Percentiles rank a stretch among this genome's conserved stretches.
These are phyloP conservation scores for Ladona fulva DNA, from an alignment of 1,140 invertebrate genomes.

Conservation along the genomic window DNA sequence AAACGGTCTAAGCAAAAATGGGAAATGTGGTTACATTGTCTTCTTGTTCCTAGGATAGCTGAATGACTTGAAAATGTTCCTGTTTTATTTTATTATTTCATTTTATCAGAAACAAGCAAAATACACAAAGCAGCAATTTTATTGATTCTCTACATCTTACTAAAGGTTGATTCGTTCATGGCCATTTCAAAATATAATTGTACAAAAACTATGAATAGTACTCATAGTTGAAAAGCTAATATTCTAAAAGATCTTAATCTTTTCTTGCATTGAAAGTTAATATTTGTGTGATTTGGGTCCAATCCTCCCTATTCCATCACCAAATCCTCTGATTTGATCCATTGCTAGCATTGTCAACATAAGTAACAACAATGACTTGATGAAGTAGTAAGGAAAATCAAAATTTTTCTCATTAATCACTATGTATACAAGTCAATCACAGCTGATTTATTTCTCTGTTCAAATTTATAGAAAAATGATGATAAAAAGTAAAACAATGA, in stretches of 20 bases:
- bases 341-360: not conserved
- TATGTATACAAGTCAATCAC: not conserved
- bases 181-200: not conserved
- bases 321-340: not conserved
- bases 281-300: not conserved
- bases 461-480: not conserved
- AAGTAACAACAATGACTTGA: not conserved
- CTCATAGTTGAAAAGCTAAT: not conserved
- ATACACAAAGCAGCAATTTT: not conserved
- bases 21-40: not conserved
- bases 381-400: not conserved
- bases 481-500: not conserved
- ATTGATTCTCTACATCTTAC: not conserved
- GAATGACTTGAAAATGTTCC: slow-evolving; percentile 1
- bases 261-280: not conserved
- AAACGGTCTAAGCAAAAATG: not conserved
- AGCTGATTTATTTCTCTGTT: not conserved
- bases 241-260: not conserved
- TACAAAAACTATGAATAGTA: not conserved
- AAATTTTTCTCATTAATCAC: not conserved
- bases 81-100: not conserved
- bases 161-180: not conserved
- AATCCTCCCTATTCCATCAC: not conserved
- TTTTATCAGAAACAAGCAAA: not conserved
- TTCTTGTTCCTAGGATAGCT: slow-evolving; percentile 9